These are phyloP conservation scores for Cassiopea xamachana DNA, from an alignment of 30 jellyfish, hydroid and myxozoan species.

Conservation along the genomic window DNA sequence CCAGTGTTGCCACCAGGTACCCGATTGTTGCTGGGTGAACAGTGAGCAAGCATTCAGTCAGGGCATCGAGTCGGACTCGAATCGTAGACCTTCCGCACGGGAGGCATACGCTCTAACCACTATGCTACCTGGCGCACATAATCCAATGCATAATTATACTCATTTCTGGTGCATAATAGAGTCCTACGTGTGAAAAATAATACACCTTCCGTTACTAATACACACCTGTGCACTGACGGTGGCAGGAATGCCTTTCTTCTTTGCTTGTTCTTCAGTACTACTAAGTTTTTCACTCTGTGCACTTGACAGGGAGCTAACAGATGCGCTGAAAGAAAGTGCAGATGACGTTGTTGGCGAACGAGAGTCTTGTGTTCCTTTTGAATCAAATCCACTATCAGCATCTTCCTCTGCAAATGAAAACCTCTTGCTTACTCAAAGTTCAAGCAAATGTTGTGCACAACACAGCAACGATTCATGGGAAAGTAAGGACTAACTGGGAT, in stretches of 20 bases:
- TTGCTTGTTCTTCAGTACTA: slow-evolving; percentile 43
- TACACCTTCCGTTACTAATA: not conserved
- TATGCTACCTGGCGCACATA: no score
- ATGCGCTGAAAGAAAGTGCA: slow-evolving; percentile 24
- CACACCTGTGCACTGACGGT: slow-evolving; percentile 67
- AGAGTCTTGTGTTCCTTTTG: slow-evolving; percentile 1
- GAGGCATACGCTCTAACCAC: no score
- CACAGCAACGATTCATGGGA: no score
- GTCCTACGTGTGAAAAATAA: not conserved
- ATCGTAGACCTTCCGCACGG: no score
- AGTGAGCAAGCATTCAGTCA: no score
- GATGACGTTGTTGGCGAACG: slow-evolving; percentile 49
- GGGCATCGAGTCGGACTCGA: no score
- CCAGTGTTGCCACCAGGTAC: no score
- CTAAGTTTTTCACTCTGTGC: slow-evolving; percentile 24
- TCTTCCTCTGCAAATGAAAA: slow-evolving; percentile 55
- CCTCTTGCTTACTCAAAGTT: not conserved
- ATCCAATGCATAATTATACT: not conserved
- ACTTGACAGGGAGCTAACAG: slow-evolving; percentile 22
- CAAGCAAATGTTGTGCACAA: no score
- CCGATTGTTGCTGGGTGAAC: no score
- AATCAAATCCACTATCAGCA: slow-evolving; percentile 55
- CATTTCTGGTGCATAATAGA: not conserved
- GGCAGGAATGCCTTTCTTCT: slow-evolving; percentile 71
- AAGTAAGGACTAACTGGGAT: no score